phyloP scores from a whole-genome alignment of 2,113 vertebrate species.

The Aptenodytes patagonicus region DNA sequence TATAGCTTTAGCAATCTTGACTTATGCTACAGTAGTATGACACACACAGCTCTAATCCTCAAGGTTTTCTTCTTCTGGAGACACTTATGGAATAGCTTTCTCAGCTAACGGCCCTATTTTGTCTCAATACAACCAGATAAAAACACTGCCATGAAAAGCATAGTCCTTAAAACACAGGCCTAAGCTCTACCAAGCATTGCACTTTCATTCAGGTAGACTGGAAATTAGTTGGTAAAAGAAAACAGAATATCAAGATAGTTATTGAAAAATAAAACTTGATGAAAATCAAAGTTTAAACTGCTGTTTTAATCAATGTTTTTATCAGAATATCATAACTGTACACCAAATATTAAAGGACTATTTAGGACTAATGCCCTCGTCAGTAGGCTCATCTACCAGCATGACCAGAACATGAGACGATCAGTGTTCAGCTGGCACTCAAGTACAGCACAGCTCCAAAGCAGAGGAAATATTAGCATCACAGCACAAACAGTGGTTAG shows the following conservation, averaged over 20 bases:
- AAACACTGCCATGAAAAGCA: not conserved
- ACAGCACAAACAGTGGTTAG: constrained; percentile 8
- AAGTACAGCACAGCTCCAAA: constrained; percentile 11
- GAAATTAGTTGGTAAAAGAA: not conserved
- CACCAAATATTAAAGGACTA: constrained; percentile 38
- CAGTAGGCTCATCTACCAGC: constrained; percentile 28
- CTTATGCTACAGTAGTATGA: not conserved
- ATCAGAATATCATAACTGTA: constrained; percentile 30
- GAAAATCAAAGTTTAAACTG: constrained; percentile 40
- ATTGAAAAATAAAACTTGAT: constrained; percentile 48
- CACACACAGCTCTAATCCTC: not conserved
- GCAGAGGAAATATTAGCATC: constrained; percentile 16
- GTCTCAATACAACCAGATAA: not conserved
- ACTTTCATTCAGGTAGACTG: not conserved
- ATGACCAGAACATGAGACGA: constrained; percentile 14
- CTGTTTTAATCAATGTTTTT: constrained; percentile 41
- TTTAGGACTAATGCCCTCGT: constrained; percentile 9
- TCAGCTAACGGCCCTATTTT: not conserved
- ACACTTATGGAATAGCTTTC: not conserved
- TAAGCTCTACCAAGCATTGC: not conserved
- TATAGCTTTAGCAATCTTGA: not conserved
- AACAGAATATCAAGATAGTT: not conserved
- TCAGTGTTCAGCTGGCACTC: constrained; percentile 1
- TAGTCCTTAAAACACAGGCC: not conserved
- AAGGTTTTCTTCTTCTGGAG: not conserved